A percentile compares a stretch with the other conserved stretches of the same genome.
These are phyloP conservation scores for Sciaenops ocellatus DNA, from an alignment of 2,797 vertebrate genomes.

Conservation along the genomic window DNA sequence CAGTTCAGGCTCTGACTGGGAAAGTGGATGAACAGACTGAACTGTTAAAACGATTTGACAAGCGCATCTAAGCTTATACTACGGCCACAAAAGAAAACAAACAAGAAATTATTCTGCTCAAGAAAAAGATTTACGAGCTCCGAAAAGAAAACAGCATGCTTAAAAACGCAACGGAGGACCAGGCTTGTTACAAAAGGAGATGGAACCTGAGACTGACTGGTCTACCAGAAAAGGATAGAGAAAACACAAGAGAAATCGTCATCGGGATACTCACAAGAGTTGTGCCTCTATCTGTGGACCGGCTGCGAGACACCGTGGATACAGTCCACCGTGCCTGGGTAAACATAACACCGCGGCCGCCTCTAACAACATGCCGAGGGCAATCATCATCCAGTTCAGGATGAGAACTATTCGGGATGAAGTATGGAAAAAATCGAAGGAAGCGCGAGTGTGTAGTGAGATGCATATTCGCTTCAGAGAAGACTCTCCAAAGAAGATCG, in stretches of 20 bases:
- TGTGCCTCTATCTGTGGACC: no score
- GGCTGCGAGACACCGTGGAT: not conserved
- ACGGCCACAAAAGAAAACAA: not conserved
- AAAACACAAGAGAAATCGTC: no score
- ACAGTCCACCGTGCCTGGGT: no score
- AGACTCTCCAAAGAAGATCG: no score
- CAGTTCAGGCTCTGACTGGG: not conserved
- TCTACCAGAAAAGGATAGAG: not conserved
- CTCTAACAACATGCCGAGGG: not conserved
- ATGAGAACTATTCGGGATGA: not conserved
- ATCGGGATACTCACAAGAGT: no score
- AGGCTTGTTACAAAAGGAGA: not conserved
- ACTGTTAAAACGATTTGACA: not conserved
- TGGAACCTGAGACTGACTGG: not conserved
- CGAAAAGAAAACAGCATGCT: not conserved
- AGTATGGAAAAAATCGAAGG: not conserved
- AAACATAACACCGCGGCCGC: no score
- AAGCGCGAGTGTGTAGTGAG: not conserved
- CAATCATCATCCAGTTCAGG: not conserved
- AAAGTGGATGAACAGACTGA: constrained; percentile 8
- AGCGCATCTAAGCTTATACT: not conserved
- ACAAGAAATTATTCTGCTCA: not conserved
- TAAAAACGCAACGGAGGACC: not conserved
- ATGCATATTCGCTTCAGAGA: not conserved
- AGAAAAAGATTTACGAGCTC: not conserved